Evolutionary conservation across 2,888 invertebrate species (phyloP), one percentile per base, ranked within the genome.

Genomic region (Hybos culiciformis): DNA sequence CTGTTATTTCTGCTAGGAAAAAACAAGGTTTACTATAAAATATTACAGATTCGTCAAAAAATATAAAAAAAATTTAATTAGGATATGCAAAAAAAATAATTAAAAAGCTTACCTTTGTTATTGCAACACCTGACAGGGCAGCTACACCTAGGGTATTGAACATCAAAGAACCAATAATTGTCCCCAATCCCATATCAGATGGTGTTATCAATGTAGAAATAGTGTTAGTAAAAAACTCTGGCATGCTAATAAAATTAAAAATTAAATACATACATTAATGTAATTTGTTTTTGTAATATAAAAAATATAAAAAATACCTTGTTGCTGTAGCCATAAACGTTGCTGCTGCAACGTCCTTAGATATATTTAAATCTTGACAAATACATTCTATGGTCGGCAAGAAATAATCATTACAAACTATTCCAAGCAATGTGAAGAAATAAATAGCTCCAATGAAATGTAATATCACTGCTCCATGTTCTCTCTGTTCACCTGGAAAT

Each of bases 311-410:
- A n/a, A n/a, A n/a, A n/a, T n/a, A n/a, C n/a, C 91, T 90, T 2
- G 94, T 94, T 4, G 94, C 96, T 1, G 91, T 80, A 0, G 96
- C 85, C 86, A 96, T 91, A 56, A 97, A 94, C 0, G 94, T 96
- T 3, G 96, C 96, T 0, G 93, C 96, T 0, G 93, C 94, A 12
- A 96, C 88, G 66, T 97, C 92, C 70, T 78, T 75, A 11, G 83
- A 78, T 54, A 85, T 72, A 54, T 79, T 74, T 33, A 85, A 62
- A 62, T 83, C 81, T 50, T 82, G 78, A 58, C 91, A 90, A 50
- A 93, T 87, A 46, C 80, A 73, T 63, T 91, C 90, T 11, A 94
- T 80, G 11, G 90, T 80, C 0, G 93, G 90, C 31, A 94, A 74
- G 59, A 94, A 90, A 59, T 87, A 94, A 55, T 85, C 83, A 58